Evolutionary conservation across 2,888 invertebrate species (phyloP).

Genomic region (Tethea ocularis): DNA sequence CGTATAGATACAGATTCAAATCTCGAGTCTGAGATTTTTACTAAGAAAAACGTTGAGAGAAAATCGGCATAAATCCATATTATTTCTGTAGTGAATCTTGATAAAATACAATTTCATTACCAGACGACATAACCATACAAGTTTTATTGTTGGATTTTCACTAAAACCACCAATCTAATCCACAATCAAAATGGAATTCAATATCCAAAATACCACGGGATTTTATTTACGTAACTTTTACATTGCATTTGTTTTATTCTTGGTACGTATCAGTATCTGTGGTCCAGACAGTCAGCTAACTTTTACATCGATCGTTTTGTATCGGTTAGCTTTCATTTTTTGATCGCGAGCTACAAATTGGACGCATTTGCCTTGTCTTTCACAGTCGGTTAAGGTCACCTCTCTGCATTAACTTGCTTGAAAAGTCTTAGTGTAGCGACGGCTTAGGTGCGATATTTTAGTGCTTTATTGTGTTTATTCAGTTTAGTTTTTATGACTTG

Average conservation of each 20-base stretch:
- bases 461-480: neutral
- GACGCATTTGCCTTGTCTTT: constrained; percentile 11
- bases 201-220: neutral
- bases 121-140: neutral
- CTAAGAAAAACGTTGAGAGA: too few species aligned
- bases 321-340: constrained; percentile 9
- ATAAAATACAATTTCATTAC: neutral
- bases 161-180: too few species aligned
- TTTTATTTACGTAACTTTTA: neutral
- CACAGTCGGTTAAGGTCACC: constrained; percentile 8
- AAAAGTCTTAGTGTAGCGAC: constrained; percentile 8
- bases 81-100: too few species aligned
- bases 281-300: constrained; percentile 37
- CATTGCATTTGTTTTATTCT: neutral
- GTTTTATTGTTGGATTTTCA: neutral
- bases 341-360: neutral
- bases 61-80: too few species aligned
- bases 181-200: neutral
- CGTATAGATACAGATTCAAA: too few species aligned
- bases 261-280: constrained; percentile 21
- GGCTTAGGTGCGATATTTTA: neutral
- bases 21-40: too few species aligned
- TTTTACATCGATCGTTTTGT: constrained; percentile 26
- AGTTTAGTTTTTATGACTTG: neutral
- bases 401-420: neutral